Percentiles rank a stretch among this genome's conserved stretches.
Evolutionary conservation across 2,113 vertebrate species (phyloP).

Genomic region (Smithornis capensis): DNA sequence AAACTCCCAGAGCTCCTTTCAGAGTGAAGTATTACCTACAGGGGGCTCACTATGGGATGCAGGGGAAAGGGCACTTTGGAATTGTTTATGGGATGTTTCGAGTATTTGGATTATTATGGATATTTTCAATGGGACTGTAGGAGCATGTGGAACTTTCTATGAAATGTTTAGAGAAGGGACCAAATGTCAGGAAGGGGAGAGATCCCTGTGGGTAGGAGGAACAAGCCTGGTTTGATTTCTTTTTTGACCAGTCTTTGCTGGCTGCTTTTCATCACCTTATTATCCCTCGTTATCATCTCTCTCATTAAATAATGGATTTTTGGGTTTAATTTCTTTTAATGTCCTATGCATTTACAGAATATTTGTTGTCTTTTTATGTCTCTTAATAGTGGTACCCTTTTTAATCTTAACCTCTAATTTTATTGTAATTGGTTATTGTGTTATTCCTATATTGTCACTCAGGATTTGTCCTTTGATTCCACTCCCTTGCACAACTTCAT

Average conservation of each 20-base stretch:
- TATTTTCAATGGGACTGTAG: neutral
- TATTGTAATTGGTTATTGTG: neutral
- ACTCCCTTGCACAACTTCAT: neutral
- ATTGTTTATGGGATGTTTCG: neutral
- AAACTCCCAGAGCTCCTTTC: neutral
- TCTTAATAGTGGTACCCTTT: neutral
- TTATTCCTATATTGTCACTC: neutral
- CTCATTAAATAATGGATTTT: neutral
- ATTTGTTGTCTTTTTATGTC: neutral
- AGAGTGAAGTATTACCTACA: neutral
- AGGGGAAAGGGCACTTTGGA: neutral
- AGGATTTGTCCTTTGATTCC: neutral
- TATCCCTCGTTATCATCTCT: neutral
- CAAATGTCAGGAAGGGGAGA: neutral
- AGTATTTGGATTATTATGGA: neutral
- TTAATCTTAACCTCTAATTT: neutral
- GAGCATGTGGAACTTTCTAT: neutral
- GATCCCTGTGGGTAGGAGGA: neutral
- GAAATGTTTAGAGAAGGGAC: neutral
- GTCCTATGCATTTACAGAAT: neutral
- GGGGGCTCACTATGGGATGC: neutral
- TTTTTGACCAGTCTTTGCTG: neutral
- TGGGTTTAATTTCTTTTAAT: neutral
- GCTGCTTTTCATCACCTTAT: neutral
- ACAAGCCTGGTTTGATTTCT: neutral